These are phyloP conservation scores for Trisateles emortualis DNA, from an alignment of 2,888 invertebrate genomes.

Conservation along the genomic window DNA sequence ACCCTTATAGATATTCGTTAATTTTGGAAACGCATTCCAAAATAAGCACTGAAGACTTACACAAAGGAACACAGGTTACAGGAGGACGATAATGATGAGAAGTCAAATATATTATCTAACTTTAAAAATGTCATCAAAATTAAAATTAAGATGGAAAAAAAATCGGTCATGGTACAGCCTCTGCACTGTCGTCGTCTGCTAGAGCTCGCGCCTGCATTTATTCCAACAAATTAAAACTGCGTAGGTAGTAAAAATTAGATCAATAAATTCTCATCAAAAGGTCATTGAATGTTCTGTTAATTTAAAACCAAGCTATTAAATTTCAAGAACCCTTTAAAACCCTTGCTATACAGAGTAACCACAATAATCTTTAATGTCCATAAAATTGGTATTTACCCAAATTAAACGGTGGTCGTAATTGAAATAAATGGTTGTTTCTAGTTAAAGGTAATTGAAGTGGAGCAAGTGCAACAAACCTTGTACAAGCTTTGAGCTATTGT, in stretches of 20 bases:
- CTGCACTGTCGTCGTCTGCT: too few relatives aligned
- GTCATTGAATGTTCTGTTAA: constrained; percentile 55
- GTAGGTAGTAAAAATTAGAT: constrained; percentile 28
- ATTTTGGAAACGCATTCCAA: too few relatives aligned
- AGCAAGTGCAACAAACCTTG: constrained; percentile 64
- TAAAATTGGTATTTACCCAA: constrained; percentile 84
- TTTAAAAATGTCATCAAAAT: too few relatives aligned
- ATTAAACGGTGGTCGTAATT: constrained; percentile 81
- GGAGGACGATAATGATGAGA: too few relatives aligned
- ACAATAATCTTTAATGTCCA: constrained; percentile 74
- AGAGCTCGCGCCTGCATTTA: too few relatives aligned
- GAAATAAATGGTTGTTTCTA: constrained; percentile 84
- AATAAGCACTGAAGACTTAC: too few relatives aligned
- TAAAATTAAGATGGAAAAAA: too few relatives aligned
- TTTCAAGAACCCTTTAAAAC: constrained; percentile 73
- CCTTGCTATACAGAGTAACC: constrained; percentile 59
- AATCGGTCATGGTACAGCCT: too few relatives aligned
- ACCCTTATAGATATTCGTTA: too few relatives aligned
- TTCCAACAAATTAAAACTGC: background rate
- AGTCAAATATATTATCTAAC: too few relatives aligned
- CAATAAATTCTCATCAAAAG: constrained; percentile 73
- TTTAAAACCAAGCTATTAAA: constrained; percentile 68
- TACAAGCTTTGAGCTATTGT: constrained; percentile 31
- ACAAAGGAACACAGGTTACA: too few relatives aligned
- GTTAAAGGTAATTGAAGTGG: constrained; percentile 79